phyloP scores from a whole-genome alignment of 2,113 vertebrate genomes.

The Petrocephalus zakoni region DNA sequence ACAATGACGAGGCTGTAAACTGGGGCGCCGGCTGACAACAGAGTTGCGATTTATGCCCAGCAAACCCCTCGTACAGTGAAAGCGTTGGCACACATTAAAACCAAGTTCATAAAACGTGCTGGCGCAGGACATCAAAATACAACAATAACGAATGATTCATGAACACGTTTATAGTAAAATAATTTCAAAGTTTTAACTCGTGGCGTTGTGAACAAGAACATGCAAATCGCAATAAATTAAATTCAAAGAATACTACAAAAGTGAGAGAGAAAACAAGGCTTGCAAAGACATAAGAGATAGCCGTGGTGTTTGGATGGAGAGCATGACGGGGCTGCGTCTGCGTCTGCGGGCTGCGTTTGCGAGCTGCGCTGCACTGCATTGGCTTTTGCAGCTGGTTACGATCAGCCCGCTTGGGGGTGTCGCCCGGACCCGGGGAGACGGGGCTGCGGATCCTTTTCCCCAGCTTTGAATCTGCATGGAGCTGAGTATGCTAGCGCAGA shows the following conservation, averaged over 20 bases:
- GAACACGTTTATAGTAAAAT: neutral
- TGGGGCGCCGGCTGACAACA: neutral
- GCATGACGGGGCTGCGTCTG: neutral
- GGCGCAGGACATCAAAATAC: neutral
- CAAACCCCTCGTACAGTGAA: neutral
- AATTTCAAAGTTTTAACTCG: neutral
- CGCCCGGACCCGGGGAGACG: conserved; percentile 26
- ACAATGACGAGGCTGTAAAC: neutral
- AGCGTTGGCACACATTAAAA: neutral
- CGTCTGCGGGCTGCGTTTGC: neutral
- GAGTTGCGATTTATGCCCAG: neutral
- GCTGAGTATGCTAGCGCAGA: neutral
- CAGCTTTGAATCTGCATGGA: conserved; percentile 31
- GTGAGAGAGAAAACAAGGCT: neutral
- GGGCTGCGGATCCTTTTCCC: conserved; percentile 1
- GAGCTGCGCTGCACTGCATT: neutral
- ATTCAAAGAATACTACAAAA: neutral
- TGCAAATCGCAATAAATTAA: neutral
- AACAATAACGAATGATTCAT: neutral
- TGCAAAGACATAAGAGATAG: neutral
- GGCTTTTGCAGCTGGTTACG: conserved; percentile 33
- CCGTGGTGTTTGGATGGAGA: neutral
- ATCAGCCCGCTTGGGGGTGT: conserved; percentile 44
- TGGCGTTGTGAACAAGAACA: neutral
- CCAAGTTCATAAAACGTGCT: neutral